A percentile compares a stretch with the other conserved stretches of the same genome.
Evolutionary conservation across 2,113 vertebrate species (phyloP).

Genomic region (Pteronura brasiliensis): DNA sequence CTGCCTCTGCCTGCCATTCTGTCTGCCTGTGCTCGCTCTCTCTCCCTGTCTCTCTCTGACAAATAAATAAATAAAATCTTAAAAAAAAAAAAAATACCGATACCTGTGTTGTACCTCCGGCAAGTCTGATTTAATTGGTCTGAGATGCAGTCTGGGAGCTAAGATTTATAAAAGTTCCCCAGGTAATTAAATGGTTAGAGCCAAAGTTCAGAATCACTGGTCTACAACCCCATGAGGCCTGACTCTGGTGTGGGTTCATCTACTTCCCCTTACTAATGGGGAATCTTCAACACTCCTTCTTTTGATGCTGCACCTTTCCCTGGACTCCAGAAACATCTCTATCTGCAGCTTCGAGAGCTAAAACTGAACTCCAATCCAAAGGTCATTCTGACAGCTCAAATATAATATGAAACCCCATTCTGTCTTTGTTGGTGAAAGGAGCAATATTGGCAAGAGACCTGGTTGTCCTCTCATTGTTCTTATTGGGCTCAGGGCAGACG

Average conservation of each 20-base stretch:
- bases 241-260: background rate
- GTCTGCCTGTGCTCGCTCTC: too few relatives aligned
- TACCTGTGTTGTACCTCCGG: background rate
- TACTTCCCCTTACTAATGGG: background rate
- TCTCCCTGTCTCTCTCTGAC: too few relatives aligned
- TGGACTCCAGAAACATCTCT: background rate
- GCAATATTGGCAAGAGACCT: background rate
- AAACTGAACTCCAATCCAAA: background rate
- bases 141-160: background rate
- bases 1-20: too few relatives aligned
- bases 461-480: background rate
- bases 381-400: background rate
- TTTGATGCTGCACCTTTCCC: background rate
- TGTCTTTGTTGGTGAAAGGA: background rate
- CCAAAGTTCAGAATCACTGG: background rate
- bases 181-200: background rate
- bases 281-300: background rate
- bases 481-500: background rate
- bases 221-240: background rate
- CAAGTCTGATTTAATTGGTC: background rate
- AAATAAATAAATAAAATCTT: too few relatives aligned
- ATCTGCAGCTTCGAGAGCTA: background rate
- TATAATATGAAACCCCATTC: background rate
- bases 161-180: background rate
- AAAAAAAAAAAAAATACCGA: background rate